A percentile compares a stretch with the other conserved stretches of the same genome.
Evolutionary conservation across 92 coral and sea anemone genomes (phyloP).

Genomic region (Heliopora coerulea): DNA sequence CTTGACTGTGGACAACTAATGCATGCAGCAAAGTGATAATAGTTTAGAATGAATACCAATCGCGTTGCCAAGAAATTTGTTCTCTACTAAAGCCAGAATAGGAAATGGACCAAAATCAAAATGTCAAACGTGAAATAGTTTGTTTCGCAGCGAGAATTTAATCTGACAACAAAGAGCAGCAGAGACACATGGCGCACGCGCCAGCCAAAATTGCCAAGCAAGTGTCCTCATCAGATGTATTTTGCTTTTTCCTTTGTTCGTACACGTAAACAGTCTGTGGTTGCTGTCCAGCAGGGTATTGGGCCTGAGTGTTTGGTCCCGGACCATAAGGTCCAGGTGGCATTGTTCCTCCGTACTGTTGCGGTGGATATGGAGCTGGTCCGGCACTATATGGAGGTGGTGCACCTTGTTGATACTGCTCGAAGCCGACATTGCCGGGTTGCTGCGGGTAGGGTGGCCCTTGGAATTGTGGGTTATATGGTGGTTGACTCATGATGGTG

Average conservation of each 20-base stretch:
- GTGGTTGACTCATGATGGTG: constrained; percentile 62
- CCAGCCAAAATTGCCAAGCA: constrained; percentile 74
- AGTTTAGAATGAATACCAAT: no score
- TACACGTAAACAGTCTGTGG: constrained; percentile 95
- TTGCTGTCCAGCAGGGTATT: constrained; percentile 63
- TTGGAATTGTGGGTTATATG: constrained; percentile 56
- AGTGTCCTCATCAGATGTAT: constrained; percentile 65
- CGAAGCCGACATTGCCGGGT: constrained; percentile 66
- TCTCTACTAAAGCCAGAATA: no score
- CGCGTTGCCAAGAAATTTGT: no score
- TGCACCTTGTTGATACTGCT: constrained; percentile 84
- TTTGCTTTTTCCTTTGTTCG: constrained; percentile 51
- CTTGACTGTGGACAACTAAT: no score
- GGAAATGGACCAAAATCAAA: no score
- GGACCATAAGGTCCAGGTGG: constrained; percentile 46
- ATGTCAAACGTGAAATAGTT: no score
- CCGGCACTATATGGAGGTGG: constrained; percentile 70
- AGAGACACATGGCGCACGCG: constrained; percentile 86
- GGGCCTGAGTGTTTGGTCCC: no score
- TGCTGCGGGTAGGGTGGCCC: constrained; percentile 50
- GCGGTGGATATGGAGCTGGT: constrained; percentile 53
- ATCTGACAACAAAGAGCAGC: constrained; percentile 80
- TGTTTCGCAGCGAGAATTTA: not conserved
- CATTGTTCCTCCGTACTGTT: constrained; percentile 36
- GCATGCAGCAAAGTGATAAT: no score